A percentile compares a stretch with the other conserved stretches of the same genome.
These are phyloP conservation scores for Pocota personata DNA, from an alignment of 2,888 invertebrate species.

Conservation along the genomic window DNA sequence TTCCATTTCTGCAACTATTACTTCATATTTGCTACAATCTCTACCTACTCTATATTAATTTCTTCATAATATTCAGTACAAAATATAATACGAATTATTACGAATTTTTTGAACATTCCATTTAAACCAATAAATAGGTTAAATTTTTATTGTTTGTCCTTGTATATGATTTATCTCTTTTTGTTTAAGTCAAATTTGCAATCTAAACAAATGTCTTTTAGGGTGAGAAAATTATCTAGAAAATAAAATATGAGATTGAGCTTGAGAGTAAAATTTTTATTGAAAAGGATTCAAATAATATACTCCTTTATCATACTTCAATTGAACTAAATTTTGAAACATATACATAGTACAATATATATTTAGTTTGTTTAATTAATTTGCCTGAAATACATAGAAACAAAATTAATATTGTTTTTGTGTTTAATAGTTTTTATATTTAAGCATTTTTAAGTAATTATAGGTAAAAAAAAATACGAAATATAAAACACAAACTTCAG, in stretches of 20 bases:
- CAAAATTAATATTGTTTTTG: not conserved
- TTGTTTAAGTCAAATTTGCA: not conserved
- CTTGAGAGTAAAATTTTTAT: slow-evolving; percentile 48
- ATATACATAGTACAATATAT: not conserved
- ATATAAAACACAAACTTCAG: slow-evolving; percentile 10
- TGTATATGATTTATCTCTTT: not conserved
- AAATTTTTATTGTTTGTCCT: slow-evolving; percentile 22
- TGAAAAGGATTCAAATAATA: not conserved
- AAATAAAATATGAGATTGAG: slow-evolving; percentile 71
- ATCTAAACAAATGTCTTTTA: not conserved
- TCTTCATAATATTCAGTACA: not conserved
- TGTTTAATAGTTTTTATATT: not conserved
- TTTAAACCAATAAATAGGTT: slow-evolving; percentile 5
- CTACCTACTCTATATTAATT: slow-evolving; percentile 62
- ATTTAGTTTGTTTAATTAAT: not conserved
- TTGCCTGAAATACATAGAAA: not conserved
- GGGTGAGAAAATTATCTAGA: not conserved
- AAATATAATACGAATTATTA: not conserved
- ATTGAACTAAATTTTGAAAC: not conserved
- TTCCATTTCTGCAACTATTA: slow-evolving; percentile 41
- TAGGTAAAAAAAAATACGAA: not conserved
- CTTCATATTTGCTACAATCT: slow-evolving; percentile 62
- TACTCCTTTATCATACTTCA: not conserved
- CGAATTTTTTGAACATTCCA: slow-evolving; percentile 2
- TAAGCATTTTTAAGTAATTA: not conserved